Evolutionary conservation across 2,113 vertebrate genomes (phyloP).

Genomic region (Egretta garzetta): DNA sequence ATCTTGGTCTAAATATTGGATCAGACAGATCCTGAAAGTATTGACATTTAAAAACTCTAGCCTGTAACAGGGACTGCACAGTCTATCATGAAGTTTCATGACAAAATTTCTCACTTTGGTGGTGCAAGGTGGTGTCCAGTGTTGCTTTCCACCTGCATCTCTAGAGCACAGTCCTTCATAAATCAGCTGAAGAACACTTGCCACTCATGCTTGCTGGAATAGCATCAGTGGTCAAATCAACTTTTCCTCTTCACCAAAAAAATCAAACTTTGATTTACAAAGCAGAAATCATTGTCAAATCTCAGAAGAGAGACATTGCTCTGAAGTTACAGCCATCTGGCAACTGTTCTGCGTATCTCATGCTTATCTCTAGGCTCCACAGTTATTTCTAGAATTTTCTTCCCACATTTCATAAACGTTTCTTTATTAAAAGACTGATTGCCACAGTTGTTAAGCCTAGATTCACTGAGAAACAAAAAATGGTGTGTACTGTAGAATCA

Average conservation of each 20-base stretch:
- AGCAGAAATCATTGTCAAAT: background rate
- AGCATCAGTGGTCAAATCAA: background rate
- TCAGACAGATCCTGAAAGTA: background rate
- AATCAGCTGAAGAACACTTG: background rate
- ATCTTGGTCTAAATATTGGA: background rate
- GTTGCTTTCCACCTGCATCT: background rate
- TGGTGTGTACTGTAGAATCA: background rate
- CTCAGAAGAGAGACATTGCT: background rate
- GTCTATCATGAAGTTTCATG: background rate
- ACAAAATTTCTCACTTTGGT: background rate
- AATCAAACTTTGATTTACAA: background rate
- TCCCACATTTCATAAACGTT: background rate
- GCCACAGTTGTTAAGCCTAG: background rate
- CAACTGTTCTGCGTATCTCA: background rate
- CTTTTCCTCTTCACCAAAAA: background rate
- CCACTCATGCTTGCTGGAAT: background rate
- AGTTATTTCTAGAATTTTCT: background rate
- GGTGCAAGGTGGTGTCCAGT: background rate
- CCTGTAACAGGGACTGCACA: too few relatives aligned
- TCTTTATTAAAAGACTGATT: background rate
- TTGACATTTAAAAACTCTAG: background rate
- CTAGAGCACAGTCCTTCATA: background rate
- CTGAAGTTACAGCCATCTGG: background rate
- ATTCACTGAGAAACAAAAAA: background rate
- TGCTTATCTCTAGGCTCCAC: background rate